Percentiles rank a stretch among this genome's conserved stretches.
phyloP scores from a whole-genome alignment of 2,888 invertebrate species.

The Pemphredon lugubris region DNA sequence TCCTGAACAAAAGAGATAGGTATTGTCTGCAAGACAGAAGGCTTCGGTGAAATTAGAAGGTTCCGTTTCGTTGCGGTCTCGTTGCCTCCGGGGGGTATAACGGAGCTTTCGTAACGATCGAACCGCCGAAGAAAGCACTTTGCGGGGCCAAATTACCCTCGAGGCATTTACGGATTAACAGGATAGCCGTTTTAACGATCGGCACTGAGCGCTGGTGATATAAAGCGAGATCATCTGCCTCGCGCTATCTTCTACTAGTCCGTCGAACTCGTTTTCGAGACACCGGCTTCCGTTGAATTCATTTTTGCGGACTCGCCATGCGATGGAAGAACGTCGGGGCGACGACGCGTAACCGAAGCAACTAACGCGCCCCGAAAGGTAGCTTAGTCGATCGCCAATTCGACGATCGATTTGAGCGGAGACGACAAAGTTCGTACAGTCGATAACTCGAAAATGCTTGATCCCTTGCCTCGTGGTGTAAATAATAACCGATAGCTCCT shows the following conservation, averaged over 20 bases:
- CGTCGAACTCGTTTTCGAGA: not conserved
- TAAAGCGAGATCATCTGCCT: constrained; percentile 36
- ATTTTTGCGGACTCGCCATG: not conserved
- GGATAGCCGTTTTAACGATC: constrained; percentile 61
- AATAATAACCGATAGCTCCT: no score
- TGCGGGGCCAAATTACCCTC: constrained; percentile 57
- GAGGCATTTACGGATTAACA: constrained; percentile 64
- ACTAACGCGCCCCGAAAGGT: no score
- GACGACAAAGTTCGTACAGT: no score
- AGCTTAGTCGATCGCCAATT: no score
- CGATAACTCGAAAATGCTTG: no score
- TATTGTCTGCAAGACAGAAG: constrained; percentile 43
- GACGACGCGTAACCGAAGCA: no score
- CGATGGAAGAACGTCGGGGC: no score
- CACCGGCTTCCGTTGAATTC: not conserved
- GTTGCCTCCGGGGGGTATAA: constrained; percentile 46
- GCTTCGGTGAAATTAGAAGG: constrained; percentile 54
- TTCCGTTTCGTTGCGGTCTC: constrained; percentile 59
- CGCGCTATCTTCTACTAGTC: not conserved
- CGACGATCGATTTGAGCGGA: no score
- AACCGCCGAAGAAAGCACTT: constrained; percentile 61
- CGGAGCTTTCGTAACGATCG: constrained; percentile 58
- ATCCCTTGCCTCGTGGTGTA: no score
- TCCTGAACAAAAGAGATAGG: constrained; percentile 52
- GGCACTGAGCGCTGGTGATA: constrained; percentile 26